A percentile compares a stretch with the other conserved stretches of the same genome.
phyloP scores from a whole-genome alignment of 92 coral and sea anemone species.

The Parazoanthus swiftii region DNA sequence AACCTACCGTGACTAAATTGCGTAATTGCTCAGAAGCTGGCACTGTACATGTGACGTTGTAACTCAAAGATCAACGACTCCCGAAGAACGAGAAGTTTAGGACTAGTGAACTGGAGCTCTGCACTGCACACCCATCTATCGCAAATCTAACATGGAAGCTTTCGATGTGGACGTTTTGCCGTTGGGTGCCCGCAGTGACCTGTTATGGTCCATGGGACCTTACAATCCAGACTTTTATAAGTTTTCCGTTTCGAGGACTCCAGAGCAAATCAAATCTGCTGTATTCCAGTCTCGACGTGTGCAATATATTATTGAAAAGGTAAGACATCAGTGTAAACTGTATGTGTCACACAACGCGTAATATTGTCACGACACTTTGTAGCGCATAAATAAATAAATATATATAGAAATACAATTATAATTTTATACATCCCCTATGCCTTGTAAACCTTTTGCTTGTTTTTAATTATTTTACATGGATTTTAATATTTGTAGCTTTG shows the following conservation, averaged over 20 bases:
- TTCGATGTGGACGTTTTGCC: constrained; percentile 72
- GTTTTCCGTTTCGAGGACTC: constrained; percentile 61
- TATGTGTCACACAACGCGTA: not conserved
- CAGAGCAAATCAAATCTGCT: constrained; percentile 70
- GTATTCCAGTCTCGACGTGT: constrained; percentile 79
- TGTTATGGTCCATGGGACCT: constrained; percentile 67
- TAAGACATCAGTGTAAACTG: constrained; percentile 3
- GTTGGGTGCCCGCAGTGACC: constrained; percentile 64
- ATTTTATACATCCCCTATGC: no score
- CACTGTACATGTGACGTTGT: not conserved
- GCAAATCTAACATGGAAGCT: constrained; percentile 52
- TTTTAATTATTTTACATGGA: no score
- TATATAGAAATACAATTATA: no score
- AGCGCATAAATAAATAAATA: not conserved
- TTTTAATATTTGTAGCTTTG: no score
- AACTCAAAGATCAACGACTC: not conserved
- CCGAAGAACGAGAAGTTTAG: not conserved
- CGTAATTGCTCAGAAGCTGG: not conserved
- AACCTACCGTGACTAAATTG: not conserved
- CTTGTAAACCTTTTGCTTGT: no score
- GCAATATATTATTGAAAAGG: constrained; percentile 77
- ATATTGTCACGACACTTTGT: not conserved
- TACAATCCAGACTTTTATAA: constrained; percentile 70
- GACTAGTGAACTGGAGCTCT: no score
- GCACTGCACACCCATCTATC: not conserved